These are phyloP conservation scores for Thecophora atra DNA, from an alignment of 2,888 invertebrate species.

Conservation along the genomic window DNA sequence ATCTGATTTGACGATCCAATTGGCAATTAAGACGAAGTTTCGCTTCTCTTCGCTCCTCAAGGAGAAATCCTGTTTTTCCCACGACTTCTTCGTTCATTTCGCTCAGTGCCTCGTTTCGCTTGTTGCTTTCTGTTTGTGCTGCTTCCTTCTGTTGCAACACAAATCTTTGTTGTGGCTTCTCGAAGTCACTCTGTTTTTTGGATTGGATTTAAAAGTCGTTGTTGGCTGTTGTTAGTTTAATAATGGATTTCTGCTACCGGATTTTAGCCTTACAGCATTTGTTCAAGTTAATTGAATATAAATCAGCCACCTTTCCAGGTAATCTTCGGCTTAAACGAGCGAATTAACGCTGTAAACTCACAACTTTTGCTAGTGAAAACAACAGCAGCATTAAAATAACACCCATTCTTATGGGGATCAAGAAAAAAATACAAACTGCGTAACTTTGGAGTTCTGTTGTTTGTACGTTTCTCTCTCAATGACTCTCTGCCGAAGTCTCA, in stretches of 20 bases:
- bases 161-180: constrained; percentile 25
- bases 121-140: no score
- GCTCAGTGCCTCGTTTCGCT: neutral
- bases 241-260: neutral
- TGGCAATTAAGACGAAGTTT: no score
- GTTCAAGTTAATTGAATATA: constrained; percentile 13
- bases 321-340: no score
- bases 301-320: neutral
- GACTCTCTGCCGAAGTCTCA: no score
- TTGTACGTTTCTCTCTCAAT: no score
- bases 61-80: constrained; percentile 22
- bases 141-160: constrained; percentile 26
- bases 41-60: neutral
- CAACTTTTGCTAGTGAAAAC: no score
- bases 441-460: no score
- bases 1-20: neutral
- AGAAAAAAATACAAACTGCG: no score
- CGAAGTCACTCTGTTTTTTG: neutral
- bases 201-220: constrained; percentile 1
- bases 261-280: constrained; percentile 19
- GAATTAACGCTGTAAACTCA: no score
- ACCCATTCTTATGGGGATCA: no score
- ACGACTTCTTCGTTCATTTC: constrained; percentile 2
- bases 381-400: no score
- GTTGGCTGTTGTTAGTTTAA: neutral